These are phyloP conservation scores for Dryococelus australis DNA, from an alignment of 2,888 invertebrate species.

Conservation along the genomic window DNA sequence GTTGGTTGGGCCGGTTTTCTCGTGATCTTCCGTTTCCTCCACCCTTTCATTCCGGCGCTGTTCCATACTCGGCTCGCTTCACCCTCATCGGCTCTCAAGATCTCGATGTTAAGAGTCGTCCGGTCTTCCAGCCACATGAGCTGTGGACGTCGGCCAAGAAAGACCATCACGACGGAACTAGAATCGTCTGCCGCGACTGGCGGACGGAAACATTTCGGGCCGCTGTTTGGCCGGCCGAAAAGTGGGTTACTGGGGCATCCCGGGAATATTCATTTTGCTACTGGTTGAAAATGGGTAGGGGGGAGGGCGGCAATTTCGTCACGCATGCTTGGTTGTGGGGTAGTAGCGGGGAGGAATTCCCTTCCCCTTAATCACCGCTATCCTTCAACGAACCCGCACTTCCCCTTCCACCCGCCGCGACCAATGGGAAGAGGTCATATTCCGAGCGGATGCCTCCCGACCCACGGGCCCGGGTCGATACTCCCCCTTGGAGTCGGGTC, in stretches of 20 bases:
- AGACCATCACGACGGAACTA: too few relatives aligned
- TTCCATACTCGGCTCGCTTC: too few relatives aligned
- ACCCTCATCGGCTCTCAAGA: too few relatives aligned
- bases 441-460: background rate
- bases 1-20: too few relatives aligned
- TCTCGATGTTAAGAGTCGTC: too few relatives aligned
- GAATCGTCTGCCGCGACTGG: too few relatives aligned
- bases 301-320: background rate
- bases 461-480: background rate
- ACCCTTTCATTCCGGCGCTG: too few relatives aligned
- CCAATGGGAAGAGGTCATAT: conserved; percentile 16
- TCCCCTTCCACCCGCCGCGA: background rate
- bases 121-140: too few relatives aligned
- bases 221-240: background rate
- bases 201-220: background rate
- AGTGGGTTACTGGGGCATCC: conserved; percentile 1
- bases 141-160: too few relatives aligned
- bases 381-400: background rate
- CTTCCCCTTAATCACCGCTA: background rate
- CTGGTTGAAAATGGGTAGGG: background rate
- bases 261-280: background rate
- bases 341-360: background rate
- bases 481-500: background rate
- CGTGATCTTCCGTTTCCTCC: too few relatives aligned
- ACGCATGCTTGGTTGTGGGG: background rate